These are phyloP conservation scores for Acheta domesticus DNA, from an alignment of 2,888 invertebrate species.

Conservation along the genomic window DNA sequence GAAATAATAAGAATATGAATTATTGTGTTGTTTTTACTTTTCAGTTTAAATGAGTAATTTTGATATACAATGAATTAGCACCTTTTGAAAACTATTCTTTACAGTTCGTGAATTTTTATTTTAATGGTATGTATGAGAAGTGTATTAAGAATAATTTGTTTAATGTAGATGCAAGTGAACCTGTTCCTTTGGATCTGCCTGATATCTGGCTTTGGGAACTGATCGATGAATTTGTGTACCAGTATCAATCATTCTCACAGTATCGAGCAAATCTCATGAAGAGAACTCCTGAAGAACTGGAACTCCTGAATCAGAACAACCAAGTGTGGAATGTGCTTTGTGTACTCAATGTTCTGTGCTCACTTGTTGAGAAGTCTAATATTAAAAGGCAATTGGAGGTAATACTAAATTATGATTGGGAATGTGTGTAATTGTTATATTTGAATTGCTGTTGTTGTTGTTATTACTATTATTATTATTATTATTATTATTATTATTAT, in stretches of 20 bases:
- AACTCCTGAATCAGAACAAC: conserved; percentile 71
- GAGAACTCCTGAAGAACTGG: conserved; percentile 75
- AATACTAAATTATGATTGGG: conserved; percentile 26
- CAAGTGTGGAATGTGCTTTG: conserved; percentile 98
- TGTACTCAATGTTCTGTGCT: conserved; percentile 95
- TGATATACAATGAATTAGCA: no score
- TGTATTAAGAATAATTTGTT: not conserved
- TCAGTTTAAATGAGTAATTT: no score
- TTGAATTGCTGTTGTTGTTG: no score
- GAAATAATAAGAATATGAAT: no score
- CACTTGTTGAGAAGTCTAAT: conserved; percentile 95
- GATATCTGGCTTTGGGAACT: conserved; percentile 99
- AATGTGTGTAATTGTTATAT: no score
- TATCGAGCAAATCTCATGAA: conserved; percentile 72
- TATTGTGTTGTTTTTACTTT: no score
- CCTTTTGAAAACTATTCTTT: no score
- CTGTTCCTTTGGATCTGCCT: conserved; percentile 85
- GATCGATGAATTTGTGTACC: conserved; percentile 99
- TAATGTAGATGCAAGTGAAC: conserved; percentile 48
- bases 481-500: no score
- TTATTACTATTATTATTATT: no score
- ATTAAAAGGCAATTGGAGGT: conserved; percentile 97
- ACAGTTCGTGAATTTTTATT: no score
- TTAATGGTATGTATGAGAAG: no score
- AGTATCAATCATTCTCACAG: conserved; percentile 88